These are phyloP conservation scores for Syngnathus typhle DNA, from an alignment of 2,113 vertebrate species.

Conservation along the genomic window DNA sequence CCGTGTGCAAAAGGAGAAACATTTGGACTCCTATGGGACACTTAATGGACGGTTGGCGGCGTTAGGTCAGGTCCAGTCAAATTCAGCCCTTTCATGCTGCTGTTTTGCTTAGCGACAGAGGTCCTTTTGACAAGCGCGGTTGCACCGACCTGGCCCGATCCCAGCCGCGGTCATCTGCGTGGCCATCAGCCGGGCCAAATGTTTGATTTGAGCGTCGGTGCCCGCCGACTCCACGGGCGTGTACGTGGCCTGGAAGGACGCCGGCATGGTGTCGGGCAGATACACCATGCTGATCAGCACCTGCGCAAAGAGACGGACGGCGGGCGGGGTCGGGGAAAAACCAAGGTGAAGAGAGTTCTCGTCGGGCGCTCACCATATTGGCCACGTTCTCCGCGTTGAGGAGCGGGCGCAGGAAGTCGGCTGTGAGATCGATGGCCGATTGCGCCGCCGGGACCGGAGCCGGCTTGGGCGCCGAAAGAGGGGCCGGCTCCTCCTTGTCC, in stretches of 20 bases:
- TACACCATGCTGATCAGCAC: constrained; percentile 98
- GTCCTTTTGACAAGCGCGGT: too few relatives aligned
- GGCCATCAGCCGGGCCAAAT: constrained; percentile 84
- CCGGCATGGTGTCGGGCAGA: constrained; percentile 91
- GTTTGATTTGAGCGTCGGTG: constrained; percentile 90
- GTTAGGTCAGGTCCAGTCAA: too few relatives aligned
- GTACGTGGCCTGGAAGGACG: constrained; percentile 95
- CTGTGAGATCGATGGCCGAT: constrained; percentile 86
- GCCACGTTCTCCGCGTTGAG: constrained; percentile 85
- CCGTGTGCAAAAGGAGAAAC: too few relatives aligned
- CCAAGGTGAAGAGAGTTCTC: accelerated
- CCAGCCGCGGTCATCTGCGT: constrained; percentile 84
- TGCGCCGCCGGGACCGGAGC: constrained; percentile 64
- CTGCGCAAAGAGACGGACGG: constrained; percentile 59
- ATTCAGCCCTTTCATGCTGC: too few relatives aligned
- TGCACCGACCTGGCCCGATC: constrained; percentile 76
- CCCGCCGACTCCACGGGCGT: constrained; percentile 92
- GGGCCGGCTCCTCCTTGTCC: constrained; percentile 82
- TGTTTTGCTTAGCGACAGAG: too few relatives aligned
- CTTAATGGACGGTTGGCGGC: too few relatives aligned
- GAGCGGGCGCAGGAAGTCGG: constrained; percentile 83
- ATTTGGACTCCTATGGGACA: too few relatives aligned
- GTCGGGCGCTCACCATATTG: constrained; percentile 75
- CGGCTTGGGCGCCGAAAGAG: constrained; percentile 62
- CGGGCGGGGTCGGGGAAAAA: not conserved